phyloP scores from a whole-genome alignment of 2,113 vertebrate genomes.

The Oryzias celebensis region DNA sequence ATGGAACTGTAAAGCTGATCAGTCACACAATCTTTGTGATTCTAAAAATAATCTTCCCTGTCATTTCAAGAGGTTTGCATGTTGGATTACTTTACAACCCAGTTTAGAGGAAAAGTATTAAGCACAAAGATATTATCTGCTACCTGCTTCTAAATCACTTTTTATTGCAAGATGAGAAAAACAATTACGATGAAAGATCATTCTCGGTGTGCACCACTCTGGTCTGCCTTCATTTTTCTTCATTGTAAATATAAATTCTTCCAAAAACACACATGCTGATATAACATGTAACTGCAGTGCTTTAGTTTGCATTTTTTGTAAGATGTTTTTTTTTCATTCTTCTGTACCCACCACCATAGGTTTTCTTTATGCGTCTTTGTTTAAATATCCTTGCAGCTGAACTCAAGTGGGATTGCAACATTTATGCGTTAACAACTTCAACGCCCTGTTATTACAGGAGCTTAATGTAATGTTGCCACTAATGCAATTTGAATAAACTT shows the following conservation, averaged over 20 bases:
- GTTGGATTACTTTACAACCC: conserved; percentile 2
- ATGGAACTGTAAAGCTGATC: conserved; percentile 18
- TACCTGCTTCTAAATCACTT: conserved; percentile 40
- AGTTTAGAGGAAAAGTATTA: conserved; percentile 24
- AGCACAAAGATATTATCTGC: conserved; percentile 27
- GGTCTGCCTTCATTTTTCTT: conserved; percentile 32
- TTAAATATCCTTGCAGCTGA: conserved; percentile 60
- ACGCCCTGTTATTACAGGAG: conserved; percentile 71
- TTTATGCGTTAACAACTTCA: conserved; percentile 62
- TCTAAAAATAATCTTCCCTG: conserved; percentile 23
- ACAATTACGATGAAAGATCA: conserved; percentile 45
- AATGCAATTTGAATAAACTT: conserved; percentile 75
- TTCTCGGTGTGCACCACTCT: conserved; percentile 40
- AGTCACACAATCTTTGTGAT: conserved; percentile 6
- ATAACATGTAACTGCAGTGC: conserved; percentile 1
- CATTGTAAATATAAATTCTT: conserved; percentile 28
- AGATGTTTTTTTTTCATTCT: conserved; percentile 18
- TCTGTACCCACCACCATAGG: conserved; percentile 32
- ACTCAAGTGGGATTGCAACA: conserved; percentile 65
- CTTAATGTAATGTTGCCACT: conserved; percentile 71
- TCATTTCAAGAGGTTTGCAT: conserved; percentile 28
- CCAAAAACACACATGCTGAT: not conserved
- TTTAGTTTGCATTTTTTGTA: conserved; percentile 9
- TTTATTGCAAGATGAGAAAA: conserved; percentile 42
- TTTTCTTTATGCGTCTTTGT: conserved; percentile 60